Base-by-base conservation (phyloP, 2,113 vertebrate species). In the Protobothrops mucrosquamatus region DNA sequence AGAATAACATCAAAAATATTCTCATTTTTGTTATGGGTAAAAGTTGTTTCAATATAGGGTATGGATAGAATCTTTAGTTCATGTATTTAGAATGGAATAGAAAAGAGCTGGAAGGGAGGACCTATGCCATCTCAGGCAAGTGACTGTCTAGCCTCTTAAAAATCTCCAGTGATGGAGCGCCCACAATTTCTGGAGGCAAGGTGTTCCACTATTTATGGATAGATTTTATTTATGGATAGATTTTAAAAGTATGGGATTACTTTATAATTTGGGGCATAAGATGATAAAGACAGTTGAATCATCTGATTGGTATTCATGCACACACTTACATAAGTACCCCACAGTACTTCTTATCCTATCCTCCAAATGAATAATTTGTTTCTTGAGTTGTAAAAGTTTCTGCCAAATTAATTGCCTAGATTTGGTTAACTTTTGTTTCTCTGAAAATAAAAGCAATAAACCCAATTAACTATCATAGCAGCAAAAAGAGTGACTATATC, bases 361-460 rank as follows among this genome's bases (percentile, higher is more conserved):
- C 48, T 51, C 48, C 48, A 51, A 51, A 51, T 51, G 48, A 51
- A 51, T 51, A 51, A 51, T 51, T 43, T 85, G 39, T 48, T 86
- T 86, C 54, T 11, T 15, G 52, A 85, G 26, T 61, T 59, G 86
- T 57, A 97, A 91, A 96, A 97, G 96, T 97, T 97, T 96, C 96
- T 97, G 54, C 95, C 96, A 94, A 94, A 96, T 98, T 97, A 97
- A 97, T 95, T 96, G 95, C 96, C 94, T 97, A 95, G 94, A 93
- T 96, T 95, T 93, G 96, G 92, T 96, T 94, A 51, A 20, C n/a
- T 57, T 88, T 7, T 87, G 20, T 52, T 81, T 81, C 74, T 22
- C 74, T 81, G 18, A 81, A 81, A 22, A 81, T 34, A 81, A 81
- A 91, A 85, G 52, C 39, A 69, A n/a, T 34, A 26, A 43, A 18